Base-by-base conservation (phyloP, 2,888 invertebrate genomes). In the Gasteruption jaculator region DNA sequence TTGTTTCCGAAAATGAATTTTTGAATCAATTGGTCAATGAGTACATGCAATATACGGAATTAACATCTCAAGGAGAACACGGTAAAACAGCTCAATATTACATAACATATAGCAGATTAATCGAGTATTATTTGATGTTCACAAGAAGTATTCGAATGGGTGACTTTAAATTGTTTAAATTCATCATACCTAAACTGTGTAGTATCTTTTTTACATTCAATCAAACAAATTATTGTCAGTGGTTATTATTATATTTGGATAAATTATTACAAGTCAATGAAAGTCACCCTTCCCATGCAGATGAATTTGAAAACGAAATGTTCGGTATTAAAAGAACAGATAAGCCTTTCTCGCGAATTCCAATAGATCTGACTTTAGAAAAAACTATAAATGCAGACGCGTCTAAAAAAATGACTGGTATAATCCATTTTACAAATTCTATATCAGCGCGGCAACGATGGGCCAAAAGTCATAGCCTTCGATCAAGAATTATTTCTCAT, bases 31-130 rank as follows among this genome's bases (percentile, higher is more conserved):
- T n/a, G n/a, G n/a, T n/a, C n/a, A n/a, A n/a, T n/a, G 39, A 49
- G 44, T 50, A 40, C 42, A 50, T 24, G 40, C 42, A 39, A 49
- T 24, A 8, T n/a, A 24, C 7, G n/a, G 8, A 8, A 24, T 35
- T 40, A 27, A 46, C 45, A 14, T 21, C 33, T 15, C 6, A 41
- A 42, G 57, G 57, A 8, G 31, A 52, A 5, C 48, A 52, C 32
- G 57, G 59, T 8, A 50, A 52, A 43, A 60, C 59, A 7, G 43
- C 57, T 15, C 54, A 59, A 39, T 52, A 49, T 41, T 56, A 56
- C 34, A 24, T 24, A 24, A n/a, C n/a, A n/a, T n/a, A n/a, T n/a
- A n/a, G n/a, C n/a, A n/a, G n/a, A n/a, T n/a, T n/a, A n/a, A n/a
- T 24, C n/a, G n/a, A 40, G 14, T 36, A 40, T 21, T 40, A 40